Base-by-base conservation (phyloP, 2,888 invertebrate genomes). In the Harpagoxenus sublaevis region DNA sequence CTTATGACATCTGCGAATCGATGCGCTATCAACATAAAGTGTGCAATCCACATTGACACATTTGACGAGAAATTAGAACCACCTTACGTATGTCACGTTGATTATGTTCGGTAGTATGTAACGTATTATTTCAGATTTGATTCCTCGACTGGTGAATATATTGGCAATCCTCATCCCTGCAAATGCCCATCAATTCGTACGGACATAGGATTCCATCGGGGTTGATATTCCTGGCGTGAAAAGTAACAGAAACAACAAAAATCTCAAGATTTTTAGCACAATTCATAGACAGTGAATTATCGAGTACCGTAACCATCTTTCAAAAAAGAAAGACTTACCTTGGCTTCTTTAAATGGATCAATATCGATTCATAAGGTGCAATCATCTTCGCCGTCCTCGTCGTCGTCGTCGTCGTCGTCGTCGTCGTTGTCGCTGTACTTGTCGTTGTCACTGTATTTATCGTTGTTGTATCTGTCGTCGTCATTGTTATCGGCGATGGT, bases 181-280 rank as follows among this genome's bases (percentile, higher is more conserved):
- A 95, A 82, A 94, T 95, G 84, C 95, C 95, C 94, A 92, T 94
- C 83, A 95, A 91, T 87, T 95, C 94, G 87, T 92, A 95, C 4
- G 95, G 95, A 86, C 95, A 95, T 70, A 95, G 93, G 83, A 95
- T 92, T 87, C 94, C 94, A 89, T 94, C 90, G 51, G 92, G 92
- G 86, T 94, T 92, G 84, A 90, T 86, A 87, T 90, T 94, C 92
- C 94, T 95, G 88, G 87, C 84, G 89, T 89, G 77, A 86, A 85
- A 57, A 88, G 89, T 81, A 89, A 88, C 89, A 89, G 87, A 81
- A 81, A 81, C 60, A 71, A 71, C 79, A 88, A 88, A 92, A 77
- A 86, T 89, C 75, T 89, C 83, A 86, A 85, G 53, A 86, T 53
- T 87, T 88, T 83, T 74, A 82, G 55, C 48, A 55, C 48, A 51